A percentile compares a stretch with the other conserved stretches of the same genome.
These are phyloP conservation scores for Acleris emargana DNA, from an alignment of 2,888 invertebrate genomes.

Conservation along the genomic window DNA sequence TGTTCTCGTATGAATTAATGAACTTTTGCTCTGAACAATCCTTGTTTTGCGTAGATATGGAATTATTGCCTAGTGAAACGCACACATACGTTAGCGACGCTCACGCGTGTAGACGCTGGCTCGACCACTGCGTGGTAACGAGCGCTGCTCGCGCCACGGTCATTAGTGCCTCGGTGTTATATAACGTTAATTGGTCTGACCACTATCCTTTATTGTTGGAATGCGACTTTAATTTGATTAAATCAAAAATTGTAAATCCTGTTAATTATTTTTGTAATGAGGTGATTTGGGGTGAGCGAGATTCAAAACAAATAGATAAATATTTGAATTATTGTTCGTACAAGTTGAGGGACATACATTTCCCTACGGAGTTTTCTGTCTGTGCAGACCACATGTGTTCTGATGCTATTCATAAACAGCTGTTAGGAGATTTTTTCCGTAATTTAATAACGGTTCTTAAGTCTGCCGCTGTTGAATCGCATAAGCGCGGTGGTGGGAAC, in stretches of 20 bases:
- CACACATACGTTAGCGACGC: not conserved
- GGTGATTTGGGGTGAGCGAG: conserved; percentile 1
- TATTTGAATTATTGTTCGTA: too few relatives aligned
- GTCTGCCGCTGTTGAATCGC: not conserved
- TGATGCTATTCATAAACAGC: not conserved
- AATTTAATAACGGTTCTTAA: not conserved
- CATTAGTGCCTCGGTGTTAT: too few relatives aligned
- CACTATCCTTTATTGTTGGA: not conserved
- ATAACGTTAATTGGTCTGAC: too few relatives aligned
- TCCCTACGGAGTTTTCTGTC: not conserved
- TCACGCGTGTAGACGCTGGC: too few relatives aligned
- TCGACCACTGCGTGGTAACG: too few relatives aligned
- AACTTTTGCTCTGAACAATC: conserved; percentile 7
- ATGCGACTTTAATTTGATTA: too few relatives aligned
- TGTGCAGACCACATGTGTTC: not conserved
- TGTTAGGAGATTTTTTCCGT: not conserved
- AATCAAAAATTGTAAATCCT: too few relatives aligned
- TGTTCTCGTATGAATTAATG: not conserved
- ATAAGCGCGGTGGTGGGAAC: not conserved
- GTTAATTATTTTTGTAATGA: not conserved
- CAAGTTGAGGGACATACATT: too few relatives aligned
- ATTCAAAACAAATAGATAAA: not conserved
- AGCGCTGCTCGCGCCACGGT: too few relatives aligned
- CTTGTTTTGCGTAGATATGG: not conserved
- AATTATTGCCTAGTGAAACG: not conserved